phyloP scores from a whole-genome alignment of 1,140 invertebrate species.

The Wasmannia auropunctata region DNA sequence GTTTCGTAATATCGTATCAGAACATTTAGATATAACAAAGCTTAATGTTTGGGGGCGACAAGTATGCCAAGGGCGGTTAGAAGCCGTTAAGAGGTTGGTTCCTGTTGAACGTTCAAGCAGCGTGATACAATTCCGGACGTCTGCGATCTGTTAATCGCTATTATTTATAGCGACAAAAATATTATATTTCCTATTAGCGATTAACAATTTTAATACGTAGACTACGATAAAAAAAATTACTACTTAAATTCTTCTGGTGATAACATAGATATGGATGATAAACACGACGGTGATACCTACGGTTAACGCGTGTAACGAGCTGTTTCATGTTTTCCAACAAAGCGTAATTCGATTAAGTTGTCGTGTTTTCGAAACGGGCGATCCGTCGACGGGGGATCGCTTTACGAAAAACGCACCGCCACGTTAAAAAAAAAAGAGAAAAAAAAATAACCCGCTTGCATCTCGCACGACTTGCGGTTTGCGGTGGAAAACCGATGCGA shows the following conservation, averaged over 20 bases:
- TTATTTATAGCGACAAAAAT: neutral
- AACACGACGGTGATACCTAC: no score
- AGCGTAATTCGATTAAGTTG: constrained; percentile 1
- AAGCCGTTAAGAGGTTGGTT: constrained; percentile 59
- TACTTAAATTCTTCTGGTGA: no score
- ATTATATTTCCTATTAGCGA: neutral
- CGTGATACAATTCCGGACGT: neutral
- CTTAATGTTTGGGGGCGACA: constrained; percentile 12
- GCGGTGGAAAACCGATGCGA: constrained; percentile 40
- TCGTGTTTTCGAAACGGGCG: neutral
- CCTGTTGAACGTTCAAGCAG: constrained; percentile 40
- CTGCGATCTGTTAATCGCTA: neutral
- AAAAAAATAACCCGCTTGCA: neutral
- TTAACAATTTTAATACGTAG: neutral
- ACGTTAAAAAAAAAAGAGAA: constrained; percentile 13
- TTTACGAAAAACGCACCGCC: constrained; percentile 36
- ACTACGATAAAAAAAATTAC: no score
- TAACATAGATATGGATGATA: no score
- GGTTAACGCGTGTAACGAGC: neutral
- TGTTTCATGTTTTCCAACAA: neutral
- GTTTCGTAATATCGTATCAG: neutral
- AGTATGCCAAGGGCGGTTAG: constrained; percentile 55
- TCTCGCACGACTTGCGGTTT: neutral
- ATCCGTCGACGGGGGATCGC: neutral
- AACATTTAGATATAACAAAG: constrained; percentile 11